A percentile compares a stretch with the other conserved stretches of the same genome.
Conservation (phyloP, 2,113 vertebrate species). For the Galeopterus variegatus region DNA sequence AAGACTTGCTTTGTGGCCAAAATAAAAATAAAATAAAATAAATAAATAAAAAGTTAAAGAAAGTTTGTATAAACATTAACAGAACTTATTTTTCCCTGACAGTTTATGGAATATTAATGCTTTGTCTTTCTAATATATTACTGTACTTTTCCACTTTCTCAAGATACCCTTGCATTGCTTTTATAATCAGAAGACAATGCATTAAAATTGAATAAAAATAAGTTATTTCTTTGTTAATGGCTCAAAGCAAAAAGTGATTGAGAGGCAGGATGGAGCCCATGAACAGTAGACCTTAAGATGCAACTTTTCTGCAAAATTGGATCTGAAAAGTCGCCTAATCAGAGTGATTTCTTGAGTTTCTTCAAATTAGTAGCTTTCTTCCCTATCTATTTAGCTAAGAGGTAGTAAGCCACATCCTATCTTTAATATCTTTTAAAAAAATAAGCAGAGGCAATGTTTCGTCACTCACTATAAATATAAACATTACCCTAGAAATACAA, state of each 20-base stretch:
- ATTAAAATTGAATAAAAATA: conserved; percentile 51
- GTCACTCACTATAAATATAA: background rate
- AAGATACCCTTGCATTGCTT: background rate
- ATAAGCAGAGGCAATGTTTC: background rate
- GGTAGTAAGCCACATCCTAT: background rate
- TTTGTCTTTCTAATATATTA: conserved; percentile 15
- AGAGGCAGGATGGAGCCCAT: background rate
- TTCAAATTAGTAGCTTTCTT: background rate
- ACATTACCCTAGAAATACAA: background rate
- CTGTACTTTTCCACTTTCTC: background rate
- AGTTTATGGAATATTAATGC: conserved; percentile 30
- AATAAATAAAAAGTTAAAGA: background rate
- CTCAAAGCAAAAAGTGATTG: conserved; percentile 36
- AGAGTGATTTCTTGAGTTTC: background rate
- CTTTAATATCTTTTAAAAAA: background rate
- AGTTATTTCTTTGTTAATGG: background rate
- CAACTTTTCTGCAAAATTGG: background rate
- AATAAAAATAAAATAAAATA: no score
- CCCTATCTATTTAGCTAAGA: background rate
- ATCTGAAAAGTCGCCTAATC: background rate
- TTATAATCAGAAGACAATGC: background rate
- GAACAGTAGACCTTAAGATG: background rate
- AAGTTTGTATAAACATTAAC: conserved; percentile 1
- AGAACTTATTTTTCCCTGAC: background rate
- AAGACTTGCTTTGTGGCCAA: no score